A percentile compares a stretch with the other conserved stretches of the same genome.
phyloP scores from a whole-genome alignment of 2,113 vertebrate genomes.

The Aptenodytes forsteri region DNA sequence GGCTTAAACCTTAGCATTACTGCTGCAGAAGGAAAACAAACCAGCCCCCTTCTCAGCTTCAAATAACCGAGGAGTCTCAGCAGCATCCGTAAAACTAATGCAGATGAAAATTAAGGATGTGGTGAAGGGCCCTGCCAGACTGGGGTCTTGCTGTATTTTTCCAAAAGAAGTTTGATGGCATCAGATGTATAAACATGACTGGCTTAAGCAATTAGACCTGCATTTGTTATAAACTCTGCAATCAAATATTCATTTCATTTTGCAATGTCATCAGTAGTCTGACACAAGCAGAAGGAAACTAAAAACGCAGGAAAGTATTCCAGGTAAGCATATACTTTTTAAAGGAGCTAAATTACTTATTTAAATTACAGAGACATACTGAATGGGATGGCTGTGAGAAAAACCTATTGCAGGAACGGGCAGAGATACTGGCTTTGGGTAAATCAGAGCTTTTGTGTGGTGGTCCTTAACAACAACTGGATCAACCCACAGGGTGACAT shows the following conservation, averaged over 20 bases:
- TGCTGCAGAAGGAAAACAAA: background rate
- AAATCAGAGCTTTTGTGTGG: background rate
- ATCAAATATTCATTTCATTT: conserved; percentile 54
- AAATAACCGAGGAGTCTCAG: background rate
- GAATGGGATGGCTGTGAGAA: background rate
- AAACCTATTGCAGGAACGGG: background rate
- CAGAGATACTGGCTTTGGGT: background rate
- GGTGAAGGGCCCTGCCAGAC: background rate
- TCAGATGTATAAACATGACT: background rate
- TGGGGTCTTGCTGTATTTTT: background rate
- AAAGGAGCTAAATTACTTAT: background rate
- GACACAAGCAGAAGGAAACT: conserved; percentile 2
- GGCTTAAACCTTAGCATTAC: background rate
- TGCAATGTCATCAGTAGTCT: conserved; percentile 28
- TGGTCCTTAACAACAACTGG: background rate
- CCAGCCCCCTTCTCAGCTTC: background rate
- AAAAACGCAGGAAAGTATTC: conserved; percentile 16
- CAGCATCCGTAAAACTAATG: background rate
- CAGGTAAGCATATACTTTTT: conserved; percentile 5
- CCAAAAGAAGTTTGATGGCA: background rate
- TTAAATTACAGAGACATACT: background rate
- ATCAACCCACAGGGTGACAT: background rate
- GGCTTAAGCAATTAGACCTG: conserved; percentile 10
- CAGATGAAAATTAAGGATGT: background rate
- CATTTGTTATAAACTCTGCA: conserved; percentile 11